These are phyloP conservation scores for Dusona sp. DNA, from an alignment of 2,888 invertebrate species.

Conservation along the genomic window DNA sequence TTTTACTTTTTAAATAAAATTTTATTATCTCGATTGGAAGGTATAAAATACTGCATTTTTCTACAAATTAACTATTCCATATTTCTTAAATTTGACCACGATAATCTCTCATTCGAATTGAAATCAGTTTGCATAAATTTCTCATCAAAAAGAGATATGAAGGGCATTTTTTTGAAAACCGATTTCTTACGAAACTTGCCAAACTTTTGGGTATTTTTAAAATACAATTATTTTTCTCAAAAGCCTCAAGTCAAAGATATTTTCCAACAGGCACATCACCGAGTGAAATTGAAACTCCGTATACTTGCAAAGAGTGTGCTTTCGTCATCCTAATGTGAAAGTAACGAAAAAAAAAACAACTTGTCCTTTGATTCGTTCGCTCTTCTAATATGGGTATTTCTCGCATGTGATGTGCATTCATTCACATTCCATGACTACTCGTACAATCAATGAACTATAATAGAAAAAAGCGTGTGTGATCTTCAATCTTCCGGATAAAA, in stretches of 20 bases:
- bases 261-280: conserved; percentile 5
- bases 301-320: conserved; percentile 18
- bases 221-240: neutral
- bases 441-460: conserved; percentile 51
- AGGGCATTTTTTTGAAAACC: neutral
- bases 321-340: conserved; percentile 5
- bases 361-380: conserved; percentile 32
- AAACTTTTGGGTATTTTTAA: neutral
- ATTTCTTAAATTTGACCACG: too few relatives aligned
- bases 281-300: conserved; percentile 18
- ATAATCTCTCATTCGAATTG: neutral
- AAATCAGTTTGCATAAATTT: neutral
- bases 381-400: conserved; percentile 32
- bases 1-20: too few relatives aligned
- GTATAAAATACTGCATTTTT: too few relatives aligned
- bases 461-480: conserved; percentile 41
- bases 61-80: too few relatives aligned
- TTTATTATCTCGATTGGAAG: too few relatives aligned
- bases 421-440: conserved; percentile 47
- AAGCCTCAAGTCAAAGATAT: conserved; percentile 3
- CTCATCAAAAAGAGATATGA: neutral
- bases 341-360: neutral
- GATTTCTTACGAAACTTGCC: conserved; percentile 2
- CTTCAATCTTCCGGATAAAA: conserved; percentile 49
- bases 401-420: conserved; percentile 11